phyloP scores from a whole-genome alignment of 2,888 invertebrate species.

The Melanostoma scalare region DNA sequence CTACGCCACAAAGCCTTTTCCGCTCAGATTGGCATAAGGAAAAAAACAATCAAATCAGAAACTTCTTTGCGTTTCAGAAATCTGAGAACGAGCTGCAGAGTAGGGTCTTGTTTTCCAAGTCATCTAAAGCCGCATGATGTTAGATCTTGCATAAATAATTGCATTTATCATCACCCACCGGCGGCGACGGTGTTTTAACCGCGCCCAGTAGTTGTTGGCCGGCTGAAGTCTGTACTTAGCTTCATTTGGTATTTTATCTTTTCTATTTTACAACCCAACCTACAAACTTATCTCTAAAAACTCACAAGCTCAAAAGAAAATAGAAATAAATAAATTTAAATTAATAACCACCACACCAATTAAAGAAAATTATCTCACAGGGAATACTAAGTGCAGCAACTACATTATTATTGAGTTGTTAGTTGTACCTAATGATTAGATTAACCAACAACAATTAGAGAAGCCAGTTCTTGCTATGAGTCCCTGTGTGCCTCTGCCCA shows the following conservation, averaged over 20 bases:
- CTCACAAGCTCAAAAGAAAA: too few species aligned
- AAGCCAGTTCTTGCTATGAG: constrained; percentile 24
- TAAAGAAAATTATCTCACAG: constrained; percentile 1
- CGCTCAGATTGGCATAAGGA: too few species aligned
- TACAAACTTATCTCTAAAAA: too few species aligned
- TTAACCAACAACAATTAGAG: constrained; percentile 17
- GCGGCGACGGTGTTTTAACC: constrained; percentile 10
- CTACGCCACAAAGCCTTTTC: too few species aligned
- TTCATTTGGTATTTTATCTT: constrained; percentile 16
- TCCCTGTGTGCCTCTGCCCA: constrained; percentile 12
- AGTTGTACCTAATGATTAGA: constrained; percentile 33
- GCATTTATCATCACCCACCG: constrained; percentile 9
- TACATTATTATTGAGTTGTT: constrained; percentile 17
- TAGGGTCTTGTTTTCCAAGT: too few species aligned
- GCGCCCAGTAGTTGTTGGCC: background rate
- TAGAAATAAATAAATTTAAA: background rate
- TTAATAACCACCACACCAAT: constrained; percentile 12
- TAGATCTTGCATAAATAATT: too few species aligned
- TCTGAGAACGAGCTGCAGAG: too few species aligned
- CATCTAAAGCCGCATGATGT: too few species aligned
- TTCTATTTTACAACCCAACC: constrained; percentile 27
- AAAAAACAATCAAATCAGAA: too few species aligned
- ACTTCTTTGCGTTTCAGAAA: too few species aligned
- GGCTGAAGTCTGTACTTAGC: background rate
- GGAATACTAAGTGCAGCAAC: background rate